These are phyloP conservation scores for Melinaea marsaeus DNA, from an alignment of 2,888 invertebrate genomes.

Conservation along the genomic window DNA sequence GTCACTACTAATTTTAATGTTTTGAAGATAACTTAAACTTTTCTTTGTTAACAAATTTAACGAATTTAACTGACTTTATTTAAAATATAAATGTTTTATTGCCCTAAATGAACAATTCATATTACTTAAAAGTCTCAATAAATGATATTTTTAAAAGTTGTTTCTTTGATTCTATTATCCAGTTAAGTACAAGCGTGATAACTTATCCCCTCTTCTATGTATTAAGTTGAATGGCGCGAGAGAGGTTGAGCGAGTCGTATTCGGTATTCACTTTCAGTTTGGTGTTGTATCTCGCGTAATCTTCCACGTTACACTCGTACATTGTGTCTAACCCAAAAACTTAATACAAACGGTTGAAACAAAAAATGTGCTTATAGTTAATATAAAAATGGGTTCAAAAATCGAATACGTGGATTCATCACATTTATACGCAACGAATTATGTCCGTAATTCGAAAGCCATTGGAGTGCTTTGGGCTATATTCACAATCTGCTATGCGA, in stretches of 20 bases:
- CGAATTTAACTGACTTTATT: too few relatives aligned
- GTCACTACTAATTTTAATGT: too few relatives aligned
- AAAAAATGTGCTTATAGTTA: slow-evolving; percentile 45
- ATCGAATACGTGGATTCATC: slow-evolving; percentile 95
- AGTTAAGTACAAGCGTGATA: slow-evolving; percentile 23
- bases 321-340: slow-evolving; percentile 37
- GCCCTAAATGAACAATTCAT: neutral
- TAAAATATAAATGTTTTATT: neutral
- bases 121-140: neutral
- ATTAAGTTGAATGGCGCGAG: slow-evolving; percentile 62
- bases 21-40: too few relatives aligned
- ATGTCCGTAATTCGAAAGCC: slow-evolving; percentile 94
- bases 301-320: slow-evolving; percentile 46
- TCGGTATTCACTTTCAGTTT: slow-evolving; percentile 47
- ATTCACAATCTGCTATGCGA: slow-evolving; percentile 97
- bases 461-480: slow-evolving; percentile 98
- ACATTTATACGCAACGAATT: slow-evolving; percentile 93
- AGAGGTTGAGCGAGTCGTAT: slow-evolving; percentile 51
- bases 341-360: slow-evolving; percentile 31
- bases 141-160: neutral
- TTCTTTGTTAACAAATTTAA: too few relatives aligned
- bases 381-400: slow-evolving; percentile 87
- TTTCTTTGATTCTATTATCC: slow-evolving; percentile 12
- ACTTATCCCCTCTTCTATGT: slow-evolving; percentile 60
- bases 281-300: slow-evolving; percentile 55